These are phyloP conservation scores for Rhinella marina DNA, from an alignment of 2,797 vertebrate species.

Conservation along the genomic window DNA sequence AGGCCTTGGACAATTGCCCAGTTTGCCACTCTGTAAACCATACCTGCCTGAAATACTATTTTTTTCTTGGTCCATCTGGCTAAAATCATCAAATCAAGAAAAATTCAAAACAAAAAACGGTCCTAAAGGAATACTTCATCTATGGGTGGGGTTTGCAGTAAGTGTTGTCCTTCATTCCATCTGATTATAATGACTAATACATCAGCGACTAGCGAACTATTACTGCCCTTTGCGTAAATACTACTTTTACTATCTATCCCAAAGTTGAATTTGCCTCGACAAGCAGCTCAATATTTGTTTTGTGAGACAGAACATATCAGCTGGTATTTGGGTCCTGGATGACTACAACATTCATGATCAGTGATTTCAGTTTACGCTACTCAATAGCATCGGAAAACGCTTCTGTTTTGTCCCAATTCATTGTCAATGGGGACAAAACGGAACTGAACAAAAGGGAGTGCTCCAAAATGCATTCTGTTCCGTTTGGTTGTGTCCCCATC, in stretches of 20 bases:
- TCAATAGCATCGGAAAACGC: no score
- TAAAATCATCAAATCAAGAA: no score
- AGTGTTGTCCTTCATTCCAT: neutral
- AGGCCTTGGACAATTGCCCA: neutral
- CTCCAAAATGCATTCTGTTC: no score
- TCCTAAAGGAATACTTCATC: no score
- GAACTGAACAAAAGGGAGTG: no score
- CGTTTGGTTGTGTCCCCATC: no score
- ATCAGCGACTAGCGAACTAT: neutral
- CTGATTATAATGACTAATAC: neutral
- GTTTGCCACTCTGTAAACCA: neutral
- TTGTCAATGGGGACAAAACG: no score
- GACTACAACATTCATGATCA: no score
- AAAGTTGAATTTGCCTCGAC: neutral
- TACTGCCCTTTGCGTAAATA: conserved; percentile 5
- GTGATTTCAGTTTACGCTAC: no score
- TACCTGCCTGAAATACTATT: neutral
- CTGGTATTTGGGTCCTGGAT: neutral
- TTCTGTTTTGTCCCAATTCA: no score
- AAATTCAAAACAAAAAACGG: no score
- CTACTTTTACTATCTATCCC: neutral
- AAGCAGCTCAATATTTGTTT: neutral
- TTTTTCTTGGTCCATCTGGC: neutral
- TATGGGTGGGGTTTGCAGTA: neutral
- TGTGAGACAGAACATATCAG: neutral